Percentiles rank a stretch among this genome's conserved stretches.
Conservation (phyloP, 2,888 invertebrate species). For the Cryptocephalus moraei region DNA sequence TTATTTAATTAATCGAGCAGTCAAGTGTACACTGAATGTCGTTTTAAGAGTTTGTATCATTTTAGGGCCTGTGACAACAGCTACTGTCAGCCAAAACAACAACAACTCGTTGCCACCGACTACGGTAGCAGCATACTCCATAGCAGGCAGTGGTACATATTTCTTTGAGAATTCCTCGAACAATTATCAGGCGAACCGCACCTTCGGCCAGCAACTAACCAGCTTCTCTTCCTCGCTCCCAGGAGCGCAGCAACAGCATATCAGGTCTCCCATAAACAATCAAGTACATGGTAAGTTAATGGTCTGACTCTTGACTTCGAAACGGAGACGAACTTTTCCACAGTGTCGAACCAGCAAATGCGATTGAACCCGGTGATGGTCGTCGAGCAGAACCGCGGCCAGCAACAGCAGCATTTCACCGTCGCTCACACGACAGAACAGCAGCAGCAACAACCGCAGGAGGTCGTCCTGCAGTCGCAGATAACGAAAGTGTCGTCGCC, state of each 20-base stretch:
- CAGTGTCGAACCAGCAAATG: conserved; percentile 29
- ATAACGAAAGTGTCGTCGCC: conserved; percentile 44
- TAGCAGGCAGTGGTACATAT: conserved; percentile 29
- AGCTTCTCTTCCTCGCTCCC: conserved; percentile 28
- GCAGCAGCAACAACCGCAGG: conserved; percentile 10
- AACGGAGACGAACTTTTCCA: no score
- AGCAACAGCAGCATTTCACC: conserved; percentile 1
- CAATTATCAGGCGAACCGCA: conserved; percentile 27
- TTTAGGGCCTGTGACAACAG: conserved; percentile 23
- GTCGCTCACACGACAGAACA: conserved; percentile 5
- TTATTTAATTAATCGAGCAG: no score
- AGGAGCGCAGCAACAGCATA: conserved; percentile 24
- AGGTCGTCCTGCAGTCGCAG: conserved; percentile 10
- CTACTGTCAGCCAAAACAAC: conserved; percentile 19
- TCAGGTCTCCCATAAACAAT: conserved; percentile 24
- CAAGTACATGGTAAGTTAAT: conserved; percentile 29
- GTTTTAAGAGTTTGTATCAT: not conserved
- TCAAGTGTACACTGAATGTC: not conserved
- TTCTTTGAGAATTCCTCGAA: conserved; percentile 32
- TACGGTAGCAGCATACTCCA: conserved; percentile 30
- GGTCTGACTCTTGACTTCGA: not conserved
- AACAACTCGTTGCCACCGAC: conserved; percentile 24
- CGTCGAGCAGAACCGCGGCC: conserved; percentile 26
- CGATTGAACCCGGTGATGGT: conserved; percentile 39
- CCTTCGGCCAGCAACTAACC: conserved; percentile 26